Evolutionary conservation across 1,140 invertebrate species (phyloP).

Genomic region (Brachionus manjavacas): DNA sequence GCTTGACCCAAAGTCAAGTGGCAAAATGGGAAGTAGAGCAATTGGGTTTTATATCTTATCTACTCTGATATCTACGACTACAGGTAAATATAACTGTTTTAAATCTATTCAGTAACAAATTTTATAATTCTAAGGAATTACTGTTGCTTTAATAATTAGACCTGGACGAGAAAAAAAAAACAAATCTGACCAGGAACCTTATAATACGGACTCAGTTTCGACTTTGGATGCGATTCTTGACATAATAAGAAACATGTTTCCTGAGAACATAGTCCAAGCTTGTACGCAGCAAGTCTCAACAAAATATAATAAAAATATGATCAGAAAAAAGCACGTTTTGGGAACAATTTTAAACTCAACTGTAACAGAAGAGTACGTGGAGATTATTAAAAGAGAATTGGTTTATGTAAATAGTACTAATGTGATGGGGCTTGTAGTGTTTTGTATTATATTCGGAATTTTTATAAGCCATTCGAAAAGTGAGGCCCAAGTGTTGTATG

Average conservation of each 20-base stretch:
- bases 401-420: slow-evolving; percentile 34
- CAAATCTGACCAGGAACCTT: no score
- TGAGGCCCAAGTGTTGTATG: slow-evolving; percentile 56
- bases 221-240: slow-evolving; percentile 59
- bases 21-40: slow-evolving; percentile 57
- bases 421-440: slow-evolving; percentile 56
- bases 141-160: slow-evolving; percentile 1
- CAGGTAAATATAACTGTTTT: not conserved
- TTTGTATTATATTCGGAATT: slow-evolving; percentile 61
- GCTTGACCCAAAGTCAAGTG: slow-evolving; percentile 53
- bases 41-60: slow-evolving; percentile 59
- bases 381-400: not conserved
- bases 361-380: not conserved
- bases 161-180: slow-evolving; percentile 24
- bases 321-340: not conserved
- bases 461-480: slow-evolving; percentile 57
- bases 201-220: not conserved
- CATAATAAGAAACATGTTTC: slow-evolving; percentile 47
- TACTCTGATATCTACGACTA: slow-evolving; percentile 56
- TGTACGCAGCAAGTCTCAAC: slow-evolving; percentile 41
- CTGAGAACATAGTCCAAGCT: slow-evolving; percentile 46
- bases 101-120: not conserved
- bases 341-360: not conserved
- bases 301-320: not conserved
- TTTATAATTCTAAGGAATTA: not conserved